These are phyloP conservation scores for Eupithecia subfuscata DNA, from an alignment of 2,888 invertebrate genomes.

Conservation along the genomic window DNA sequence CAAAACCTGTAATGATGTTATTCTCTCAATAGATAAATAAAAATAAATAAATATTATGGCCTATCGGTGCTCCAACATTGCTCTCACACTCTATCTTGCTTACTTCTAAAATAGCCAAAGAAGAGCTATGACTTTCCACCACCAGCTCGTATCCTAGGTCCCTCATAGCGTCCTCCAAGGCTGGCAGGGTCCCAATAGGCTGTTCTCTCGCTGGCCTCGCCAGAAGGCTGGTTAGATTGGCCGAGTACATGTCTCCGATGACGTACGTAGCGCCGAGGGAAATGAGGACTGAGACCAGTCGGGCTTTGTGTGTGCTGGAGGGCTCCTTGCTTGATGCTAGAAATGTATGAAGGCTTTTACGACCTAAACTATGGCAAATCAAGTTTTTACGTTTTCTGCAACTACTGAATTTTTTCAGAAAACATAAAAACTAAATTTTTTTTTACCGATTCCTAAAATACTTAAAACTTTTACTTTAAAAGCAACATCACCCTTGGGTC, in stretches of 20 bases:
- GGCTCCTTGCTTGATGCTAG: conserved; percentile 84
- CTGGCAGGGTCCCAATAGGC: conserved; percentile 87
- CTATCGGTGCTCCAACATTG: not conserved
- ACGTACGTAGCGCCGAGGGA: conserved; percentile 91
- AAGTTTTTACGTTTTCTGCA: not conserved
- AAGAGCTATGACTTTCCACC: conserved; percentile 89
- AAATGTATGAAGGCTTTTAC: conserved; percentile 15
- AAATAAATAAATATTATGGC: not conserved
- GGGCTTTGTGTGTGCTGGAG: conserved; percentile 86
- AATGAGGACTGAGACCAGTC: conserved; percentile 87
- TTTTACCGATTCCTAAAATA: not conserved
- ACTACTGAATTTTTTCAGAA: too few species aligned
- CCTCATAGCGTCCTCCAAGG: conserved; percentile 87
- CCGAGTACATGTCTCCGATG: conserved; percentile 91
- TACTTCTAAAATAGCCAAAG: conserved; percentile 87
- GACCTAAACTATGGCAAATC: not conserved
- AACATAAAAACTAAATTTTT: too few species aligned
- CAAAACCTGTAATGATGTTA: too few species aligned
- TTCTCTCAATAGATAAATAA: too few species aligned
- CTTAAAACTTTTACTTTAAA: not conserved
- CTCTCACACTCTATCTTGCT: conserved; percentile 22
- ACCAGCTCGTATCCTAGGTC: conserved; percentile 86
- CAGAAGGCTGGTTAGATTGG: conserved; percentile 89
- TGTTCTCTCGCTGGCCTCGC: conserved; percentile 89
- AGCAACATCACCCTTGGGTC: not conserved